Conservation (phyloP, 2,113 vertebrate genomes). For the Hypomesus transpacificus region DNA sequence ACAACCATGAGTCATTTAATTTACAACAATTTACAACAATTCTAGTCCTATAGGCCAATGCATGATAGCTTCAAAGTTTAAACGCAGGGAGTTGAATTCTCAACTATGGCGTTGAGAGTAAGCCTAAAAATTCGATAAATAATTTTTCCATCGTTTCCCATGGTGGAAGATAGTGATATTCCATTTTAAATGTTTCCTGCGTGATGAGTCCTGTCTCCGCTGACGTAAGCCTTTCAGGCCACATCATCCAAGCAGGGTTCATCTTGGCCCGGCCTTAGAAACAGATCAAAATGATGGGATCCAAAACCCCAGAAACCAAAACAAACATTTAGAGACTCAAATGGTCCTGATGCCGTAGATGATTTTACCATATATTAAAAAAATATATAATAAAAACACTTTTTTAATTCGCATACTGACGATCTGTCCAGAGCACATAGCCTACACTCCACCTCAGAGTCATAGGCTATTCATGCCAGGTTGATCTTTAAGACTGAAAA, state of each 20-base stretch:
- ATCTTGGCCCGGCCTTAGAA: constrained; percentile 22
- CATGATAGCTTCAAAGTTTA: neutral
- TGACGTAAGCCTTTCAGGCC: constrained; percentile 10
- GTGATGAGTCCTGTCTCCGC: constrained; percentile 26
- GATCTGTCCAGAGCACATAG: too few species aligned
- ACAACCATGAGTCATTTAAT: too few species aligned
- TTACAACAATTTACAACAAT: too few species aligned
- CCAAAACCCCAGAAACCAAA: constrained; percentile 42
- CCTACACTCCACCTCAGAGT: too few species aligned
- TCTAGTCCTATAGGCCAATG: too few species aligned
- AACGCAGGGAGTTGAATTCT: constrained; percentile 5
- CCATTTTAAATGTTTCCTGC: constrained; percentile 34
- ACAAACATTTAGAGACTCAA: constrained; percentile 20
- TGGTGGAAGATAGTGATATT: constrained; percentile 38
- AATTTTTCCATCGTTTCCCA: constrained; percentile 42
- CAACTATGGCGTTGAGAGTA: constrained; percentile 6
- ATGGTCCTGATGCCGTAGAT: constrained; percentile 20
- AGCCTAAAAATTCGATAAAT: constrained; percentile 8
- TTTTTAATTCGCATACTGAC: constrained; percentile 4
- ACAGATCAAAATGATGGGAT: constrained; percentile 32
- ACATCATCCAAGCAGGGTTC: constrained; percentile 6
- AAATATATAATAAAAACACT: constrained; percentile 7
- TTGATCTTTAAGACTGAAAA: too few species aligned
- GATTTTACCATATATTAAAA: constrained; percentile 20
- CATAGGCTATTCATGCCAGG: too few species aligned